Evolutionary conservation across 2,797 vertebrate genomes (phyloP).

Genomic region (Urophycis tenuis): DNA sequence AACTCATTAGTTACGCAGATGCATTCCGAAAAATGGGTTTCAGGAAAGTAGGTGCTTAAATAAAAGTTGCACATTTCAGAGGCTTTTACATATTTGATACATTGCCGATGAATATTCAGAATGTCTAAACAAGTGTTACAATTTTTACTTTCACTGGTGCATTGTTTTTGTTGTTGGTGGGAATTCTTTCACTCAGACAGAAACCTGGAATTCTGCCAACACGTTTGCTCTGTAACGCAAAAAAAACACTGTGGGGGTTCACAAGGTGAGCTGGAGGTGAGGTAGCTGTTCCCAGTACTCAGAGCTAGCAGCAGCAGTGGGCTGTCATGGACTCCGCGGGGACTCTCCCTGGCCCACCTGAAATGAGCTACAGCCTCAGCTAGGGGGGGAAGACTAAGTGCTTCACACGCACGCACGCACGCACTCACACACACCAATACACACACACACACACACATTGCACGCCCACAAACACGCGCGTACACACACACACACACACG

Average conservation of each 20-base stretch:
- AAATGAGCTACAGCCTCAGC: not conserved
- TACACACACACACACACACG: too few species aligned
- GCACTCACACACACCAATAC: not conserved
- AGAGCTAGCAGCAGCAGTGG: not conserved
- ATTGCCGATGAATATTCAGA: not conserved
- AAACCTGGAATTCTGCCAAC: not conserved
- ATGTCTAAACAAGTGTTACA: not conserved
- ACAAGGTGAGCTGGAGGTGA: not conserved
- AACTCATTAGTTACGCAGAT: not conserved
- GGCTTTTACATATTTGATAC: not conserved
- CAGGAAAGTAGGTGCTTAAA: not conserved
- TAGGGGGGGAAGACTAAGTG: too few species aligned
- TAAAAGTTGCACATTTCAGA: too few species aligned
- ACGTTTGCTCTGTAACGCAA: too few species aligned
- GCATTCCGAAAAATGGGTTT: not conserved
- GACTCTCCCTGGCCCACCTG: not conserved
- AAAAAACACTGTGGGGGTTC: too few species aligned
- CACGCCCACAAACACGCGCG: too few species aligned
- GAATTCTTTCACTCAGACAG: not conserved
- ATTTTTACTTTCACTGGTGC: too few species aligned
- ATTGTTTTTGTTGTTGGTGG: not conserved
- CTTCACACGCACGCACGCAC: not conserved
- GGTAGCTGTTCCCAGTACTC: too few species aligned
- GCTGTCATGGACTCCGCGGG: not conserved
- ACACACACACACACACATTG: not conserved